These are phyloP conservation scores for Rutilus rutilus DNA, from an alignment of 2,113 vertebrate species.

Conservation along the genomic window DNA sequence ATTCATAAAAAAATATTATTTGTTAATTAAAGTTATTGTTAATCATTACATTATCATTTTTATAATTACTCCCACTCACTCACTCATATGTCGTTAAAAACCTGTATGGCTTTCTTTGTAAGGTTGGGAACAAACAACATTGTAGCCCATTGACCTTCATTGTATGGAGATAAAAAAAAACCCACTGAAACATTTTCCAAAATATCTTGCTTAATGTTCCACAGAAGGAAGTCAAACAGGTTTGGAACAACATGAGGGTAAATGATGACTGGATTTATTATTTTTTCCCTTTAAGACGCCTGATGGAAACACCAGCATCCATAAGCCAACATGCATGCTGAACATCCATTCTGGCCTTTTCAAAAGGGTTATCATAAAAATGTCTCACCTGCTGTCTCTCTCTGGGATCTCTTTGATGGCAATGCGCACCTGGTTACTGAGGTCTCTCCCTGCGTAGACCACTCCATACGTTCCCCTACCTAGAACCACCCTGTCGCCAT, in stretches of 20 bases:
- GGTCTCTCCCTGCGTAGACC: slow-evolving; percentile 88
- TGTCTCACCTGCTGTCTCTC: slow-evolving; percentile 83
- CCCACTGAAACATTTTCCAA: no score
- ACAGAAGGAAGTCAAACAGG: background rate
- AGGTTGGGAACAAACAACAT: background rate
- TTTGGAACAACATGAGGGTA: background rate
- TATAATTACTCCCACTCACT: no score
- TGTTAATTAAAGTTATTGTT: no score
- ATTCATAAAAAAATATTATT: no score
- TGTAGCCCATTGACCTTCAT: no score
- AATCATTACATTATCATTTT: no score
- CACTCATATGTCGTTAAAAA: no score
- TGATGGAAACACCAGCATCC: background rate
- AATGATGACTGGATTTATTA: background rate
- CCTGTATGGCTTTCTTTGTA: no score
- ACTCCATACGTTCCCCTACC: slow-evolving; percentile 90
- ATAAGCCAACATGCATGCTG: background rate
- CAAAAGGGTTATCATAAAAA: background rate
- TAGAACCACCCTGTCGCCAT: slow-evolving; percentile 81
- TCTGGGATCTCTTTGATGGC: slow-evolving; percentile 96
- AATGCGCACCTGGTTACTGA: slow-evolving; percentile 88
- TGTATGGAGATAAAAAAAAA: no score
- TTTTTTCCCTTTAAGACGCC: background rate
- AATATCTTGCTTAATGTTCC: no score
- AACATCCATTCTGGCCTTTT: background rate